Base-by-base conservation (phyloP, 2,888 invertebrate species). In the Boloria selene region DNA sequence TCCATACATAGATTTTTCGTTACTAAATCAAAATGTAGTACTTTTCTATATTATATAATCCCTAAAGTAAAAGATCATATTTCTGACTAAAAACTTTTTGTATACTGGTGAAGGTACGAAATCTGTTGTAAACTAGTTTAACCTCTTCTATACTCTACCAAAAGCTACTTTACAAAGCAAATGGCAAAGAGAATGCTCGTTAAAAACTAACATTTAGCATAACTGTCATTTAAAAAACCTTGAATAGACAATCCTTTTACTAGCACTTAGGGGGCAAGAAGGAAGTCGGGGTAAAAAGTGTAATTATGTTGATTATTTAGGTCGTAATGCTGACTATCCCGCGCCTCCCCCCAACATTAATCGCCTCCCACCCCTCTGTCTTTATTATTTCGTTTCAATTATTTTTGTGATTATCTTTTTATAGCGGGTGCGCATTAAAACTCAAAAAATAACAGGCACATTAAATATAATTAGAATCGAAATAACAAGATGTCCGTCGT, bases 331-430 rank as follows among this genome's bases (percentile, higher is more conserved):
- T 80, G 85, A 90, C 91, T 90, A 87, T 89, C 88, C 88, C 81
- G 77, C 80, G 74, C 80, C 80, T 83, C 84, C 82, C 83, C 77
- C 79, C 79, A 81, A 86, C 89, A 90, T 90, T 90, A 90, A 88
- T 90, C 86, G 86, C 83, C 84, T 80, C 85, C 87, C 82, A 79
- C 77, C 75, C 81, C 78, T 82, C 87, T 38, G 31, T 38, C 86
- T 90, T 89, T 89, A 91, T 90, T 90, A 91, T 92, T 92, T 91
- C 91, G 90, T 90, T 92, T 92, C 90, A 91, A 91, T 91, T 92
- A 92, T 92, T 90, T 92, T 91, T 85, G 89, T 91, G 90, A 91
- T 91, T 91, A 91, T 91, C 90, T 91, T 92, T 91, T 92, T 92
- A 92, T 88, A 88, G 90, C 88, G 81, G 82, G 83, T 80, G 81